Evolutionary conservation across 1,140 invertebrate species (phyloP), one percentile per base, ranked within the genome.

Genomic region (Lepidurus couesii): DNA sequence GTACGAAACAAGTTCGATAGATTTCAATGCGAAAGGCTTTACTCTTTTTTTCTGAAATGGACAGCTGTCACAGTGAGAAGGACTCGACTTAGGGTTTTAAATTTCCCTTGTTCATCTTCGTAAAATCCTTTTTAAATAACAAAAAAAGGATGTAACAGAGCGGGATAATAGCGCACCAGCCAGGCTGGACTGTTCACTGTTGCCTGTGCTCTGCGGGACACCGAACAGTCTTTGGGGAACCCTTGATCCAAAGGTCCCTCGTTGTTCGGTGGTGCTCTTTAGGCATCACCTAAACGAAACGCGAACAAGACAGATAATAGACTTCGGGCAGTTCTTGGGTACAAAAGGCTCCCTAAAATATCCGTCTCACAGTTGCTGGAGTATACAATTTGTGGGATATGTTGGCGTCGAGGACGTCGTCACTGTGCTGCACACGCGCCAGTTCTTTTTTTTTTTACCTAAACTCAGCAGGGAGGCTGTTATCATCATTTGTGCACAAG

Each of bases 321-420:
- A 9, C 16, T 65, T 21, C 53, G 34, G 34, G 34, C 34, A 34
- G 3, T 26, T 34, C 34, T 34, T 34, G 34, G 34, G 34, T 34
- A 34, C 34, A 34, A 34, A 34, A 34, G 34, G 34, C 34, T 34
- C 34, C 34, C 34, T 34, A 34, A 34, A 34, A 34, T 34, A 34
- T 34, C 34, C 34, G 34, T 34, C 34, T 34, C 34, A 34, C 34
- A 34, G 34, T 34, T 65, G 53, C 21, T 7, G 53, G 53, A 21
- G 6, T 65, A 9, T 65, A 65, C 53, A 65, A 65, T 65, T 65
- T 65, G 53, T 65, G 53, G 53, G 53, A 21, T 34, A 34, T 65
- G 53, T 65, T 65, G 53, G 53, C 53, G 53, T 65, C 53, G 53
- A 65, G 53, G 53, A 65, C 53, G 53, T 65, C 53, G 53, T 7